Evolutionary conservation across 2,888 invertebrate genomes (phyloP).

Genomic region (Pharmacophagus antenor): DNA sequence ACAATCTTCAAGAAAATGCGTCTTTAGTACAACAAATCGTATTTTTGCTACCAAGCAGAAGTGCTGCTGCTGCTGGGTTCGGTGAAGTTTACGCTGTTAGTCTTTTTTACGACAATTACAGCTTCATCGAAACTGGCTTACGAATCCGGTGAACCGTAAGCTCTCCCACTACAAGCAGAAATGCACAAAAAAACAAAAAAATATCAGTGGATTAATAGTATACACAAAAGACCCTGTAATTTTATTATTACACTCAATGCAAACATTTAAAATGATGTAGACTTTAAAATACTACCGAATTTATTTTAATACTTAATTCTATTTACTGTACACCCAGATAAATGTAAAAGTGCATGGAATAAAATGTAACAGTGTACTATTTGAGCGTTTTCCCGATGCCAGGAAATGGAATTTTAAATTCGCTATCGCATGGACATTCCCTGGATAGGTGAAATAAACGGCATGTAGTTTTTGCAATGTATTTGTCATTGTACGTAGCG

Average conservation of each 20-base stretch:
- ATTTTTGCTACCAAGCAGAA: too few relatives aligned
- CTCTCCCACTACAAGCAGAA: too few relatives aligned
- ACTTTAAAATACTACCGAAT: neutral
- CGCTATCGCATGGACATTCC: slow-evolving; percentile 44
- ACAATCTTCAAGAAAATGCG: too few relatives aligned
- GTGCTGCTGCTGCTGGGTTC: too few relatives aligned
- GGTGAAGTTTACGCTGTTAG: too few relatives aligned
- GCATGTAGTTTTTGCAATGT: slow-evolving; percentile 40
- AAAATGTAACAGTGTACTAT: slow-evolving; percentile 50
- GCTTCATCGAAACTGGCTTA: too few relatives aligned
- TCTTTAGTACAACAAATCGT: too few relatives aligned
- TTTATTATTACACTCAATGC: neutral
- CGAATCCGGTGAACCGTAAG: too few relatives aligned
- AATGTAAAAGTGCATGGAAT: slow-evolving; percentile 32
- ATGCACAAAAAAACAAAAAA: too few relatives aligned
- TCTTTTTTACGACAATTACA: too few relatives aligned
- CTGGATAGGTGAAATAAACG: slow-evolving; percentile 49
- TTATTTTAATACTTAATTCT: slow-evolving; percentile 17
- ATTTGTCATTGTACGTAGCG: slow-evolving; percentile 34
- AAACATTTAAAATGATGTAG: neutral
- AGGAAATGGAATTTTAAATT: slow-evolving; percentile 74
- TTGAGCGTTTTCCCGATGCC: slow-evolving; percentile 54
- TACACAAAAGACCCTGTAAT: neutral
- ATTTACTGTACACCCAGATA: slow-evolving; percentile 28
- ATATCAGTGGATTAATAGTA: neutral